Evolutionary conservation across 2,113 vertebrate species (phyloP).

Genomic region (Barnardius zonarius): DNA sequence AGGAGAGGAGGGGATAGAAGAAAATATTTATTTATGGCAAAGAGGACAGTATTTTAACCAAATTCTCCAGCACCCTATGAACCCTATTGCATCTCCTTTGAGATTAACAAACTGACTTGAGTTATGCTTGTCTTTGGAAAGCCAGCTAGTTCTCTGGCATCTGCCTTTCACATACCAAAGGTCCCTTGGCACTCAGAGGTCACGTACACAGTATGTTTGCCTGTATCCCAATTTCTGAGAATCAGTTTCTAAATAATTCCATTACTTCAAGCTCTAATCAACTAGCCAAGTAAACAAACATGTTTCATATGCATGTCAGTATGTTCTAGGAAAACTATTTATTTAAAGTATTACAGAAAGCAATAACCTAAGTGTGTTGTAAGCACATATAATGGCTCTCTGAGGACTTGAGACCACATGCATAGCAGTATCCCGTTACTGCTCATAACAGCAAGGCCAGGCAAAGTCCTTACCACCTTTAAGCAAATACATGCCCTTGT

Average conservation of each 20-base stretch:
- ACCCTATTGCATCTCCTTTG: neutral
- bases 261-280: neutral
- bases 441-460: neutral
- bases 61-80: neutral
- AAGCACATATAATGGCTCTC: neutral
- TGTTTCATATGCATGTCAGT: slow-evolving; percentile 7
- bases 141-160: neutral
- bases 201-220: neutral
- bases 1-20: neutral
- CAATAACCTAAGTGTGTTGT: neutral
- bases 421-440: neutral
- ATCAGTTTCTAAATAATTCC: slow-evolving; percentile 47
- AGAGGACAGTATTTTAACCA: neutral
- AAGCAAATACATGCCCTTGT: neutral
- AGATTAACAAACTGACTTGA: neutral
- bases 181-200: slow-evolving; percentile 35
- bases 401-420: neutral
- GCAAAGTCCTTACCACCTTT: neutral
- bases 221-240: slow-evolving; percentile 56
- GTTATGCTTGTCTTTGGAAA: neutral
- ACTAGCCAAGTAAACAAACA: slow-evolving; percentile 52
- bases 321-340: slow-evolving; percentile 13
- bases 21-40: neutral
- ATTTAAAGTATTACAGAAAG: neutral
- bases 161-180: slow-evolving; percentile 13